Base-by-base conservation (phyloP, 2,113 vertebrate genomes). In the Saiga tatarica region DNA sequence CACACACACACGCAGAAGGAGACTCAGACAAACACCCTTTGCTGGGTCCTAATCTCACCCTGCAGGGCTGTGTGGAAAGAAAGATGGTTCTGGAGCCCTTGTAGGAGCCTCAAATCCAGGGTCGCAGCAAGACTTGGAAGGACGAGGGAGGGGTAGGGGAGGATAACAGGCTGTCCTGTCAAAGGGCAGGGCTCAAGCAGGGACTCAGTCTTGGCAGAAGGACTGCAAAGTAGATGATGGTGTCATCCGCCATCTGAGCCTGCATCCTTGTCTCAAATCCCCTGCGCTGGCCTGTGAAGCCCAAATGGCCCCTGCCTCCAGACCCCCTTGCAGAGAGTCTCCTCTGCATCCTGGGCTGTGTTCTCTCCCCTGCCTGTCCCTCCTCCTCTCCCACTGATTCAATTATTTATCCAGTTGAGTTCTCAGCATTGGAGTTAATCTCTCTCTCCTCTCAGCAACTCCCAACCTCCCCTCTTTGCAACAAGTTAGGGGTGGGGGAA, bases 391-490 rank as follows among this genome's bases (percentile, higher is more conserved):
- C 19, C 82, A 15, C 39, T 53, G 95, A 97, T 95, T 98, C 97
- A 82, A 93, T 98, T 96, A 97, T 92, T 97, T 96, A 97, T 17
- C 1, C 59, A 97, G 50, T 2, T n/a, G 53, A 96, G 59, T 95
- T 94, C 94, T 96, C 71, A 36, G 67, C 26, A 12, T 74, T 96
- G 42, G 5, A 97, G 92, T 94, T 98, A 45, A 98, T 98, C 98
- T 96, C 95, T 85, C 87, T 76, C 71, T 83, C 90, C 52, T 81
- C 94, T 64, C 13, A 3, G 62, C 45, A 36, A 71, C 85, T 79
- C 87, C 85, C 85, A 42, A 19, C 57, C 57, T 87, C 36, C 36
- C 30, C 60, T n/a, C 60, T 87, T 26, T 14, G 21, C 71, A 42
- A 42, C 50, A 52, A 30, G 59, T 71, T 52, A 26, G 7, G 84